Base-by-base conservation (phyloP, 1,140 invertebrate species). In the Agrilus planipennis region DNA sequence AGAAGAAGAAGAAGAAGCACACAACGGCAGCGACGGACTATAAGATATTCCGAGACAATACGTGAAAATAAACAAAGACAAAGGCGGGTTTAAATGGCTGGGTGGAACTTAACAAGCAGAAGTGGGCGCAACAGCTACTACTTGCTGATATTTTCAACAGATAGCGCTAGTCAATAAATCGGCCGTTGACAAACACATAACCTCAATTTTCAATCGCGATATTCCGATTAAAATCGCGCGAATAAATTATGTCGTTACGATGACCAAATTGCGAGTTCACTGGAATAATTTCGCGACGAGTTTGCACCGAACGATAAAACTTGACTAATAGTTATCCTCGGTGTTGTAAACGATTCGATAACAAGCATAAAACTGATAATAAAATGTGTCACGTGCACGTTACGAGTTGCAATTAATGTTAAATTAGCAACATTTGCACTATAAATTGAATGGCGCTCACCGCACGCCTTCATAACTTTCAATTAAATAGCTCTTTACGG, bases 301-400 rank as follows among this genome's bases (percentile, higher is more conserved):
- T 6, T 5, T 11, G 22, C n/a, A 25, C n/a, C 22, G n/a, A n/a
- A n/a, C n/a, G n/a, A n/a, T 25, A 25, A 25, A 6, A 30, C 28
- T 32, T 32, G 30, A 32, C 19, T 32, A 32, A 32, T 32, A 4
- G 4, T 15, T 17, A 16, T 17, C 7, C 9, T 32, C 3, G 16
- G 3, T 32, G n/a, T 30, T 3, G 16, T 15, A 22, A 28, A 34
- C 18, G 25, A 32, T 41, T 32, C 31, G 27, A 23, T 22, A 41
- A 29, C 29, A 41, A 23, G 21, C 28, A 32, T 41, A 41, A 41
- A 41, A 41, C 12, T 18, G 40, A 41, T 34, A 41, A 34, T 41
- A 41, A 34, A 41, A 30, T 32, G 21, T 32, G 31, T 41, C 19
- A 30, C 19, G 30, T 23, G 29, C 34, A 23, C 21, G 34, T 34